Base-by-base conservation (phyloP, 2,113 vertebrate genomes). In the Saguinus midas region DNA sequence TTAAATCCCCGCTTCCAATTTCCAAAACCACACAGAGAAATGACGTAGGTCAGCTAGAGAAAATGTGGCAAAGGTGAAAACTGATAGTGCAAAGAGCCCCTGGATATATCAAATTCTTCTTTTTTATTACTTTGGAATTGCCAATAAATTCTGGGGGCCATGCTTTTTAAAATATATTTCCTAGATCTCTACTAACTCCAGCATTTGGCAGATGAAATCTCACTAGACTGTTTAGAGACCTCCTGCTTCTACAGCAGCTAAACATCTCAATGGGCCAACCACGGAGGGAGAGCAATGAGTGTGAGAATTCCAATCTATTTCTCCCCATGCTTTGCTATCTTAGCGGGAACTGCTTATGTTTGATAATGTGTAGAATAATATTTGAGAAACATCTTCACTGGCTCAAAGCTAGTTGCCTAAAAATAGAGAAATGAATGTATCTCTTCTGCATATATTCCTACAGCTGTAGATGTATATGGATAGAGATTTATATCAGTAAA, bases 111-210 rank as follows among this genome's bases (percentile, higher is more conserved):
- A 94, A 81, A 94, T 85, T 97, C 96, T 88, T 80, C 93, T 97
- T 91, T 95, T 97, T 95, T 96, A 97, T 97, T 97, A 95, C 81
- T 76, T 96, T 95, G 70, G 82, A 78, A 64, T 97, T 94, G 75
- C 78, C 93, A 96, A 78, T 95, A 96, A 96, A 97, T 97, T 48
- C 96, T 94, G n/a, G 96, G 95, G 97, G 61, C 72, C 87, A 55
- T 97, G 64, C 61, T 87, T 94, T 97, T 97, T 95, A 72, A 94
- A 64, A 97, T 98, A 87, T 91, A 96, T 97, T 97, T 96, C 79
- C 90, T 94, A 94, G 73, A 37, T 94, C 94, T 92, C 87, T 82
- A 73, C 73, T 95, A 87, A 94, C 90, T 84, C 4, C 3, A 96
- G 90, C 32, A 76, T 90, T 97, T 94, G 95, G 93, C 93, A 96